Evolutionary conservation across 2,888 invertebrate genomes (phyloP).

Genomic region (Liopterus haemorrhoidalis): DNA sequence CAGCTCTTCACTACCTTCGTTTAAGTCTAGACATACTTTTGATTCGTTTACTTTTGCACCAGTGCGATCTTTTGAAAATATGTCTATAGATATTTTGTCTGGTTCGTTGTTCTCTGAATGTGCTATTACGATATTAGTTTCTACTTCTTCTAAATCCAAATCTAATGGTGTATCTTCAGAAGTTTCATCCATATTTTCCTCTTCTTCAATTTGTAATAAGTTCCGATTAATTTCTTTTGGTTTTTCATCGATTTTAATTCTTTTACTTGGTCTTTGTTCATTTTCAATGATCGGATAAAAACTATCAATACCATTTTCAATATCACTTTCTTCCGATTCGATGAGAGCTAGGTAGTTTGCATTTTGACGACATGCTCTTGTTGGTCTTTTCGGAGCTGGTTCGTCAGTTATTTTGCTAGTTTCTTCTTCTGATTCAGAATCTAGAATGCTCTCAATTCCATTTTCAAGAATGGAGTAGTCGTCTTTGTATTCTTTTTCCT

Average conservation of each 20-base stretch:
- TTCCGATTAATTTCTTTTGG: too few species aligned
- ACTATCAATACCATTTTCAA: too few species aligned
- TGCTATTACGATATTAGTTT: too few species aligned
- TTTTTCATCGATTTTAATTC: too few species aligned
- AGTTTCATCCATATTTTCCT: conserved; percentile 28
- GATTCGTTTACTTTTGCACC: too few species aligned
- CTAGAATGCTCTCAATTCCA: conserved; percentile 5
- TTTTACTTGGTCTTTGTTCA: too few species aligned
- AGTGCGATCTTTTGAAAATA: too few species aligned
- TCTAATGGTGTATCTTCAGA: conserved; percentile 25
- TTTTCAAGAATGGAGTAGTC: conserved; percentile 4
- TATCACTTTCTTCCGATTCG: not conserved
- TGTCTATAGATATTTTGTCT: too few species aligned
- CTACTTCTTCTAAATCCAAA: too few species aligned
- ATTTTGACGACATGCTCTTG: not conserved
- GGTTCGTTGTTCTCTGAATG: conserved; percentile 24
- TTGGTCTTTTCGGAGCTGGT: not conserved
- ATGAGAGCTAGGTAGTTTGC: too few species aligned
- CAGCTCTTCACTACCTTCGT: conserved; percentile 5
- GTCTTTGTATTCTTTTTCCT: conserved; percentile 1
- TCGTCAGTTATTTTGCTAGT: conserved; percentile 3
- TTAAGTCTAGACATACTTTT: too few species aligned
- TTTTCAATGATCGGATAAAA: too few species aligned
- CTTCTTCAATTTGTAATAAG: not conserved
- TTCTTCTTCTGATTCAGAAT: conserved; percentile 6